Evolutionary conservation across 2,797 vertebrate species (phyloP), one percentile per base, ranked within the genome.

Genomic region (Streptopelia turtur): DNA sequence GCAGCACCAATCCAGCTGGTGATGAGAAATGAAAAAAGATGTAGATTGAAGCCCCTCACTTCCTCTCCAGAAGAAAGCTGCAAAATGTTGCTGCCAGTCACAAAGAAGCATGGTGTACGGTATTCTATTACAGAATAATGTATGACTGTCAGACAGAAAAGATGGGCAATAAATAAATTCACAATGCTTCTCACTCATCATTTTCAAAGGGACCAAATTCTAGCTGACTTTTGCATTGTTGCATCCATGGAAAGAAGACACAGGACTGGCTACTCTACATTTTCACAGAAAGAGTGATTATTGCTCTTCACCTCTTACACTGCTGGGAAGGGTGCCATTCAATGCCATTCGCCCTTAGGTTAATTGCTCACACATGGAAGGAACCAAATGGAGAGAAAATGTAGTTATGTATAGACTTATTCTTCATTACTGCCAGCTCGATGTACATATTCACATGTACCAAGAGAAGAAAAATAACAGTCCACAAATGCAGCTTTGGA

Each of bases 211-310:
- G 7, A 16, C 31, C 8, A 47, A 21, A 50, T 55, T 43, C 45
- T 53, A 49, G 18, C 13, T 56, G n/a, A 45, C 39, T 64, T 72
- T 55, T 50, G 10, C 6, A 30, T 21, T 59, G 31, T 23, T 50
- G 33, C 9, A 33, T n/a, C 39, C 37, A 25, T 18, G 31, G 27
- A 66, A 11, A 72, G 22, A 39, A 79, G 15, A 31, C 22, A 39
- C 2, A 35, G 24, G 7, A 60, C 16, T 24, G 50, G 14, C 10
- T 45, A 20, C 30, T 82, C 41, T 45, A 23, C 1, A 0, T 41
- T n/a, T 85, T 82, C 49, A 70, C 47, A 68, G 56, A 47, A 27
- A 16, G 4, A 55, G 16, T 1, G 3, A 7, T 50, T 63, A 14
- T 10, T 2, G 1, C 28, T 50, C 31, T 76, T 83, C 15, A 30